These are phyloP conservation scores for Helicoverpa zea DNA, from an alignment of 1,140 invertebrate species.

Conservation along the genomic window DNA sequence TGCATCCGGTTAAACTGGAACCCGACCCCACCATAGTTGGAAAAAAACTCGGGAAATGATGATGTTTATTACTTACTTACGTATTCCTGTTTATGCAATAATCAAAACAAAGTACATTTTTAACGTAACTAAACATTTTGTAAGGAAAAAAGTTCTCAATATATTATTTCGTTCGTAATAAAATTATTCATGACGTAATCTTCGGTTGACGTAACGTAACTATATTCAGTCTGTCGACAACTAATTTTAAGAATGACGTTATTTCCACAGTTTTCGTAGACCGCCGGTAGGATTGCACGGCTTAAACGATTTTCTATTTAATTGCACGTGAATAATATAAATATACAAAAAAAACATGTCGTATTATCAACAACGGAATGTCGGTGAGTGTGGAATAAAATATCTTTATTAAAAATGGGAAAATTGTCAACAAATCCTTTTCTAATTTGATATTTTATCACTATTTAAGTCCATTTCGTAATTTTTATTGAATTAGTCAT, in stretches of 20 bases:
- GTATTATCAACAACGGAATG: conserved; percentile 67
- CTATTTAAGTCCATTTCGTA: too few relatives aligned
- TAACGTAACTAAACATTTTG: too few relatives aligned
- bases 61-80: too few relatives aligned
- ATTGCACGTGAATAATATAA: conserved; percentile 9
- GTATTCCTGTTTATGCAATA: too few relatives aligned
- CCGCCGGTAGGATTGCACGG: conserved; percentile 34
- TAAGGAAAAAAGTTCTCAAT: too few relatives aligned
- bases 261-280: conserved; percentile 69
- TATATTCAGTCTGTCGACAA: neutral
- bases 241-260: conserved; percentile 84
- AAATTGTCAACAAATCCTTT: neutral
- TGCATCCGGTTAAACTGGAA: too few relatives aligned
- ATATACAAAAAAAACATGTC: conserved; percentile 61
- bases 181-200: conserved; percentile 8
- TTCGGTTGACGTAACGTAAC: neutral
- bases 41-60: too few relatives aligned
- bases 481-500: too few relatives aligned
- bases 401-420: conserved; percentile 10
- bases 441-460: neutral
- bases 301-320: conserved; percentile 32
- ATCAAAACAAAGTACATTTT: too few relatives aligned
- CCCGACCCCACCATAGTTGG: too few relatives aligned
- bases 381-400: conserved; percentile 64
- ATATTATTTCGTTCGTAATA: too few relatives aligned